Base-by-base conservation (phyloP, 2,797 vertebrate genomes). In the Microctenopoma stevenorrisi region DNA sequence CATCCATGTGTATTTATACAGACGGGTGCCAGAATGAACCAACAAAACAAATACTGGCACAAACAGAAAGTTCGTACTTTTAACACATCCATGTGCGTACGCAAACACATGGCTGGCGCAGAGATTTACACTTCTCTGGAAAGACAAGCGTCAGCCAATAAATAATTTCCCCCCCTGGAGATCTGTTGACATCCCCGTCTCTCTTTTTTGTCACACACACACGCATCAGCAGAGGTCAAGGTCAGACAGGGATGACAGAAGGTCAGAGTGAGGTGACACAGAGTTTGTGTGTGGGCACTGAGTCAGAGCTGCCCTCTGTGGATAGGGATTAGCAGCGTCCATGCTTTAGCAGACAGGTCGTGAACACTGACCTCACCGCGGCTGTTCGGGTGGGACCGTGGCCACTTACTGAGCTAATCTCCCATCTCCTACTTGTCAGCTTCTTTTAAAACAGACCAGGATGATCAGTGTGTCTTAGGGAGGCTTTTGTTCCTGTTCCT, bases 331-430 rank as follows among this genome's bases (percentile, higher is more conserved):
- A 74, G 72, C 18, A 76, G 84, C 69, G 80, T 37, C 67, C 58
- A 38, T 83, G 81, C 88, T 90, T 85, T 85, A 76, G 81, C 79
- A 76, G 78, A 37, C 42, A 68, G 84, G 90, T 90, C 80, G 10
- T 58, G 54, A 88, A 66, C 90, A 85, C 56, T 89, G 85, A 93
- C 82, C 90, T 65, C 63, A 22, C 51, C 58, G 53, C 15, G 70
- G 62, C 71, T 28, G 50, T 53, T 82, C 84, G 90, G 81, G 68
- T 84, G 87, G 88, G 82, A 68, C 65, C 56, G 65, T 61, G 69
- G 68, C 62, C 72, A 64, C 88, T 92, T 91, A 94, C 89, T 93
- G 84, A 91, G 83, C 86, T 91, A 89, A 91, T 93, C 86, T 87
- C 76, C 74, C 74, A 89, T 91, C 81, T 87, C 77, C 76, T 76